These are phyloP conservation scores for Rhinichthys klamathensis DNA, from an alignment of 2,113 vertebrate species.

Conservation along the genomic window DNA sequence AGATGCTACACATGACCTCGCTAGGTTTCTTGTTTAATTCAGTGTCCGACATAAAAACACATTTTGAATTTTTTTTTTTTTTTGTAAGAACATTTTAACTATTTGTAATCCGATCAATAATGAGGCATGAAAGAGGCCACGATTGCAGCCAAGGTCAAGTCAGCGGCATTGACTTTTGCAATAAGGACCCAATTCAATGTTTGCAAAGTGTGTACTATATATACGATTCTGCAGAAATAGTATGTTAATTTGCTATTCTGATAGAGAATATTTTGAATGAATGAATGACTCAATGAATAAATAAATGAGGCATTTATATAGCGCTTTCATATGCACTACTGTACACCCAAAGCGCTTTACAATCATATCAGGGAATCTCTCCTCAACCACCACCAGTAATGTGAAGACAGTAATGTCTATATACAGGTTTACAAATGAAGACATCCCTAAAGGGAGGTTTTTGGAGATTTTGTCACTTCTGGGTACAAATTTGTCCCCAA, in stretches of 20 bases:
- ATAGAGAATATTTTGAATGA: background rate
- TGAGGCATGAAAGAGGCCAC: background rate
- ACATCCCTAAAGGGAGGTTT: too few species aligned
- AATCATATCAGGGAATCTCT: too few species aligned
- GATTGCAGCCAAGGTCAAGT: constrained; percentile 3
- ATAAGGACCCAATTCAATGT: background rate
- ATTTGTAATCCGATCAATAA: background rate
- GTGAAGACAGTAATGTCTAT: background rate
- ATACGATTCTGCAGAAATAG: background rate
- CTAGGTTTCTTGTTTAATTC: background rate
- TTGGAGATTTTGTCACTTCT: too few species aligned
- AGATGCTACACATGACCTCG: background rate
- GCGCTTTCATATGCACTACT: too few species aligned
- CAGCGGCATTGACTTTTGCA: background rate
- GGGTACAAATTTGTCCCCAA: too few species aligned
- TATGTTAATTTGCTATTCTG: too few species aligned
- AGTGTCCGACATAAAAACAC: background rate
- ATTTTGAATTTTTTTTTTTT: background rate
- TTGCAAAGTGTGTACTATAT: background rate
- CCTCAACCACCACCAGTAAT: too few species aligned
- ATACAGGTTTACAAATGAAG: too few species aligned
- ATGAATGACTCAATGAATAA: too few species aligned
- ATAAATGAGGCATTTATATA: too few species aligned
- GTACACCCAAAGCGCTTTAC: too few species aligned
- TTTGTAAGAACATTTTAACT: background rate